These are phyloP conservation scores for Leptothorax acervorum DNA, from an alignment of 2,888 invertebrate genomes.

Conservation along the genomic window DNA sequence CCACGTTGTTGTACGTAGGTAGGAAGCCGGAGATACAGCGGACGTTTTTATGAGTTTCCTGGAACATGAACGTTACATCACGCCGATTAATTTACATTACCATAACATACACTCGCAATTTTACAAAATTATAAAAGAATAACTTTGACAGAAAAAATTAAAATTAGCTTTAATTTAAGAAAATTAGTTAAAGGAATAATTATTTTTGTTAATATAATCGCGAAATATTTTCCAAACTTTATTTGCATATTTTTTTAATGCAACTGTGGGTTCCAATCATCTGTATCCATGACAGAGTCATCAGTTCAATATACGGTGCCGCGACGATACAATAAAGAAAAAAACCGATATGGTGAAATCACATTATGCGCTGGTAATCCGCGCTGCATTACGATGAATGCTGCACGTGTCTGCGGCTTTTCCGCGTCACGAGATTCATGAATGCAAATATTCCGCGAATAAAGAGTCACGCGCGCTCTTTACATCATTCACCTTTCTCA, in stretches of 20 bases:
- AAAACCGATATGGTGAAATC: constrained; percentile 37
- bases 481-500: constrained; percentile 39
- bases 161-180: background rate
- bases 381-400: constrained; percentile 48
- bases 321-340: constrained; percentile 3
- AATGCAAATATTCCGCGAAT: constrained; percentile 47
- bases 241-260: background rate
- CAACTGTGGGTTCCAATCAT: background rate
- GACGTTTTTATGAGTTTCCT: constrained; percentile 44
- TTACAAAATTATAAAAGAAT: background rate
- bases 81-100: constrained; percentile 24
- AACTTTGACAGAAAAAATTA: background rate
- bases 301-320: constrained; percentile 28
- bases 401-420: constrained; percentile 46
- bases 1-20: constrained; percentile 31
- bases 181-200: background rate
- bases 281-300: background rate
- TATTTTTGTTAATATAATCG: background rate
- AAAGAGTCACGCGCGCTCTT: constrained; percentile 54
- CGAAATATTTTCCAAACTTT: background rate
- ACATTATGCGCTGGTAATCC: constrained; percentile 51
- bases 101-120: background rate
- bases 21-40: constrained; percentile 12
- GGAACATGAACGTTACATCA: constrained; percentile 4
- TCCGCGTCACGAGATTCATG: constrained; percentile 18